Percentiles rank a stretch among this genome's conserved stretches.
phyloP scores from a whole-genome alignment of 2,113 vertebrate species.

The Anguilla rostrata region DNA sequence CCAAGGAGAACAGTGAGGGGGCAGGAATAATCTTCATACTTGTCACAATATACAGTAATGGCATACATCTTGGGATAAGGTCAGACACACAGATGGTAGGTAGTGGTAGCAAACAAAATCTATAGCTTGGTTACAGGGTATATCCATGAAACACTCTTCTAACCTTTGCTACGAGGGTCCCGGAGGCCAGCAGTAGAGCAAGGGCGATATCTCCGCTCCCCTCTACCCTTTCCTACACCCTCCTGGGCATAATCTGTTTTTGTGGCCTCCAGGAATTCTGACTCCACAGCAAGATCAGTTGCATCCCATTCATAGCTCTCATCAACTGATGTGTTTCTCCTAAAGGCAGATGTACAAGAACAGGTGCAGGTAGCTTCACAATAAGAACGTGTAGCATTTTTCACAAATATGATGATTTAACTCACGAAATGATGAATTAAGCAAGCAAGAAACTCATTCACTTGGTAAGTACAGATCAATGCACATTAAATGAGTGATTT shows the following conservation, averaged over 20 bases:
- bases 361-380: slow-evolving; percentile 26
- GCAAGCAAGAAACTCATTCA: not conserved
- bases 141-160: slow-evolving; percentile 9
- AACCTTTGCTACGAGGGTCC: slow-evolving; percentile 64
- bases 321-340: slow-evolving; percentile 78
- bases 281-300: slow-evolving; percentile 61
- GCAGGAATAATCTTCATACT: not conserved
- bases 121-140: not conserved
- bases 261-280: slow-evolving; percentile 65
- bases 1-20: not conserved
- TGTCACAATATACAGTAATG: slow-evolving; percentile 12
- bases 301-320: slow-evolving; percentile 79
- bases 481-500: not conserved
- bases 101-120: not conserved
- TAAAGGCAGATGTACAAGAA: slow-evolving; percentile 54
- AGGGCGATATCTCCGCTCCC: slow-evolving; percentile 45
- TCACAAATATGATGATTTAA: slow-evolving; percentile 30
- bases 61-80: slow-evolving; percentile 45
- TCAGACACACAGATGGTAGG: slow-evolving; percentile 33
- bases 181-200: slow-evolving; percentile 54
- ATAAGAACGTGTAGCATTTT: slow-evolving; percentile 19
- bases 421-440: not conserved
- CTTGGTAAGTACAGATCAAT: not conserved
- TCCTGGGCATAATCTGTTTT: slow-evolving; percentile 50
- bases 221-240: slow-evolving; percentile 40